Evolutionary conservation across 1,140 invertebrate species (phyloP).

Genomic region (Drosophila carrolli): DNA sequence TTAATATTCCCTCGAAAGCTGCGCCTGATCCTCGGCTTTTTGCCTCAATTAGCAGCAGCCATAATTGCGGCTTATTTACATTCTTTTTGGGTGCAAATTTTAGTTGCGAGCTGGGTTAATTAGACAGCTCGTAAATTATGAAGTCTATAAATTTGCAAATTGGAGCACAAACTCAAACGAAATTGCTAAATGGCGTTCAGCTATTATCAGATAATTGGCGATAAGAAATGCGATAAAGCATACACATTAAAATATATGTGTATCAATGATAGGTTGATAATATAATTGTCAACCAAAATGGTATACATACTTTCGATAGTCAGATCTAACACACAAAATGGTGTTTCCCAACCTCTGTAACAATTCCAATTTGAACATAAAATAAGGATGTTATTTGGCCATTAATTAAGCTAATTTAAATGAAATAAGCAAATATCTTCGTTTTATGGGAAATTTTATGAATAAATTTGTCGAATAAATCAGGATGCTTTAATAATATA

Average conservation of each 20-base stretch:
- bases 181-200: slow-evolving; percentile 20
- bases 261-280: too few relatives aligned
- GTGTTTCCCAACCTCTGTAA: too few relatives aligned
- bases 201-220: slow-evolving; percentile 19
- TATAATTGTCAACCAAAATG: too few relatives aligned
- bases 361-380: too few relatives aligned
- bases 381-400: too few relatives aligned
- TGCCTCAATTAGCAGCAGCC: slow-evolving; percentile 50
- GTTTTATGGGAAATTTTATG: neutral
- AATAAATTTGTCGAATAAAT: neutral
- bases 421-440: neutral
- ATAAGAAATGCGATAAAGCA: neutral
- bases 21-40: slow-evolving; percentile 24
- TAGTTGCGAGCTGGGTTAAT: slow-evolving; percentile 39
- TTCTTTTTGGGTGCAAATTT: slow-evolving; percentile 43
- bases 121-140: slow-evolving; percentile 42
- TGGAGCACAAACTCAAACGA: slow-evolving; percentile 4
- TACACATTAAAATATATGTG: neutral
- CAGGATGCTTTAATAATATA: neutral
- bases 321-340: too few relatives aligned
- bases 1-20: slow-evolving; percentile 31
- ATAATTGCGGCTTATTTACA: slow-evolving; percentile 47
- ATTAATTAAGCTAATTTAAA: too few relatives aligned
- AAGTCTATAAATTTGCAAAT: slow-evolving; percentile 44
- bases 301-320: too few relatives aligned